A percentile compares a stretch with the other conserved stretches of the same genome.
phyloP scores from a whole-genome alignment of 2,113 vertebrate genomes.

The Solenodon paradoxus region DNA sequence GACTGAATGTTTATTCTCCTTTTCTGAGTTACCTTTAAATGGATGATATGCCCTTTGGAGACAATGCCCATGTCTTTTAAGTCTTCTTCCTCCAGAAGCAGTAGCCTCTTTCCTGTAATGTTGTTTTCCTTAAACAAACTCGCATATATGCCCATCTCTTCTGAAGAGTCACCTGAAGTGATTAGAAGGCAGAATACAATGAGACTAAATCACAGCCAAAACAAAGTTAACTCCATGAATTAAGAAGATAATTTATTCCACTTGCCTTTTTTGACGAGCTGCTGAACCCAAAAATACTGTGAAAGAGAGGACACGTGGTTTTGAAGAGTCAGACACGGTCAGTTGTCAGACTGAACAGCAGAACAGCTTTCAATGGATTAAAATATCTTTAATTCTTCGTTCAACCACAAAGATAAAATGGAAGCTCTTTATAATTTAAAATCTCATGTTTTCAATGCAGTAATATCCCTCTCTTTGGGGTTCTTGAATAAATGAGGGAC shows the following conservation, averaged over 20 bases:
- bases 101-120: constrained; percentile 94
- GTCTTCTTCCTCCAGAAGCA: constrained; percentile 93
- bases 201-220: neutral
- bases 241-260: constrained; percentile 51
- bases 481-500: neutral
- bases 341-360: neutral
- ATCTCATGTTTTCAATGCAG: neutral
- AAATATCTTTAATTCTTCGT: neutral
- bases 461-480: neutral
- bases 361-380: neutral
- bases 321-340: constrained; percentile 50
- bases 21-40: constrained; percentile 91
- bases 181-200: constrained; percentile 70
- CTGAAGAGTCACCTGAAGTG: constrained; percentile 84
- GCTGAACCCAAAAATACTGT: constrained; percentile 97
- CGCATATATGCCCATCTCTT: constrained; percentile 90
- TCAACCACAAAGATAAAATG: neutral
- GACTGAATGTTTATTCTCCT: neutral
- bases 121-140: constrained; percentile 96
- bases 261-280: constrained; percentile 93
- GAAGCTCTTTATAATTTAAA: neutral
- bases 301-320: constrained; percentile 75
- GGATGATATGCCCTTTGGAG: constrained; percentile 97
- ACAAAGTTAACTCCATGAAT: constrained; percentile 34
- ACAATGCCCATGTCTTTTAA: constrained; percentile 96